A percentile compares a stretch with the other conserved stretches of the same genome.
phyloP scores from a whole-genome alignment of 1,140 invertebrate genomes.

The Anthonomus grandis region DNA sequence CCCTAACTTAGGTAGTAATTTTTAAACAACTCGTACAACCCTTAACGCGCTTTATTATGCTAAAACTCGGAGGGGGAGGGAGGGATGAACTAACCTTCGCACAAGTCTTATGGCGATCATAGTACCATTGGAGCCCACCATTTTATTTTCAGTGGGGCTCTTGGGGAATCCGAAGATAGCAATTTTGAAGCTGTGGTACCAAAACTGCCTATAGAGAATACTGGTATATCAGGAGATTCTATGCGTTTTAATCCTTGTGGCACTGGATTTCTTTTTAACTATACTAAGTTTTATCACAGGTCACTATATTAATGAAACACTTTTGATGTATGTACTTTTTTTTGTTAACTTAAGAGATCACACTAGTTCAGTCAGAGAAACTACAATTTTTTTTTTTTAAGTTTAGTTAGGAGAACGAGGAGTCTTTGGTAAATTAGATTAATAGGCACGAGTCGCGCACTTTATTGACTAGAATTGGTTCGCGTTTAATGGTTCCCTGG shows the following conservation, averaged over 20 bases:
- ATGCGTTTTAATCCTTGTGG: slow-evolving; percentile 3
- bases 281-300: slow-evolving; percentile 14
- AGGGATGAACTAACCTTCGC: slow-evolving; percentile 49
- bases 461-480: slow-evolving; percentile 19
- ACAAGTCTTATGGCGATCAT: slow-evolving; percentile 83
- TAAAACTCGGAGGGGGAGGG: neutral
- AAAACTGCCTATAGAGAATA: neutral
- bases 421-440: slow-evolving; percentile 24
- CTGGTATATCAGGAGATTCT: slow-evolving; percentile 17
- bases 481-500: neutral
- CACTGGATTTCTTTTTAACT: neutral
- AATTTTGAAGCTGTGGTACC: slow-evolving; percentile 42
- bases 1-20: neutral
- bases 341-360: neutral
- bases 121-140: slow-evolving; percentile 77
- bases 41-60: too few relatives aligned
- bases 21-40: too few relatives aligned
- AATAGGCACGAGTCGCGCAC: slow-evolving; percentile 10
- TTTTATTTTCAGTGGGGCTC: slow-evolving; percentile 49
- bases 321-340: too few relatives aligned
- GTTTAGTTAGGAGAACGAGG: neutral
- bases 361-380: slow-evolving; percentile 7
- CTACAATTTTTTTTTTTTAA: neutral
- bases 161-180: slow-evolving; percentile 45
- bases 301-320: too few relatives aligned